phyloP scores from a whole-genome alignment of 1,140 invertebrate species.

The Drosophila auraria region DNA sequence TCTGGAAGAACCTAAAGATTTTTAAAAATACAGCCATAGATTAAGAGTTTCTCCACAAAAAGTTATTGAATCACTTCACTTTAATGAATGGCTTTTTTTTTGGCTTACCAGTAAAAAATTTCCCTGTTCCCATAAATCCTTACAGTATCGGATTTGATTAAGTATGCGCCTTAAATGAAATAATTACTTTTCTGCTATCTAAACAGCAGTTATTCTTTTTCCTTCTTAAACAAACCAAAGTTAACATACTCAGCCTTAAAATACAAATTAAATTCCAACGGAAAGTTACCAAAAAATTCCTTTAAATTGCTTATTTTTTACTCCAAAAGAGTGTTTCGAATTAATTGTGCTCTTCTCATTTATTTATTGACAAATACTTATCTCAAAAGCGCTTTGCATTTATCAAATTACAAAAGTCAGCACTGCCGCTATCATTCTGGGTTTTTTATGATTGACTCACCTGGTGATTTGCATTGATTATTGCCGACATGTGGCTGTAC shows the following conservation, averaged over 20 bases:
- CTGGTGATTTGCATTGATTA: conserved; percentile 48
- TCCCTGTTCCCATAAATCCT: background rate
- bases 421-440: background rate
- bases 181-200: conserved; percentile 15
- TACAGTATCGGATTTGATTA: conserved; percentile 13
- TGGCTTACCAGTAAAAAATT: background rate
- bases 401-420: conserved; percentile 1
- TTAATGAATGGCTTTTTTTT: no score
- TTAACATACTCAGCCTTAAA: background rate
- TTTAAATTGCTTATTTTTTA: background rate
- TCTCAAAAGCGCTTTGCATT: background rate
- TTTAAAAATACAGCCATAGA: background rate
- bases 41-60: no score
- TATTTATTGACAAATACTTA: background rate
- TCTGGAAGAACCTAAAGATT: no score
- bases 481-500: conserved; percentile 30
- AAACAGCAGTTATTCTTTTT: conserved; percentile 5
- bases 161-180: conserved; percentile 14
- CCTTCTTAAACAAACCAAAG: background rate
- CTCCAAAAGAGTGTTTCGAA: no score
- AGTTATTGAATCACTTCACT: no score
- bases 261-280: background rate
- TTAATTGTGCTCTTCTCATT: background rate
- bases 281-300: no score
- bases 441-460: conserved; percentile 32